Evolutionary conservation across 2,113 vertebrate genomes (phyloP).

Genomic region (Pipra filicauda): DNA sequence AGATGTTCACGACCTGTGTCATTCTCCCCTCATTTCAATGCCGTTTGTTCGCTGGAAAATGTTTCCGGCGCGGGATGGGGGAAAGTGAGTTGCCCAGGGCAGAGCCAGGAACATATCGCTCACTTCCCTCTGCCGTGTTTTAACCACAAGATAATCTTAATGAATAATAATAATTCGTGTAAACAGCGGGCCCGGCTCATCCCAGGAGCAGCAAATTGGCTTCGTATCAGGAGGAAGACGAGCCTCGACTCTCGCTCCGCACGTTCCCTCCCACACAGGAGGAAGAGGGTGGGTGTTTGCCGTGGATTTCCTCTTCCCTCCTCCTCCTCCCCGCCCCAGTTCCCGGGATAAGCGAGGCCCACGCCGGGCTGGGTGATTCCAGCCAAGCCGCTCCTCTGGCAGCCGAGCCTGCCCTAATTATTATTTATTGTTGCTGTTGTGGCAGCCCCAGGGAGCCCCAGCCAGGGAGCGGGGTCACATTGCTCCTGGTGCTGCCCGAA

Average conservation of each 20-base stretch:
- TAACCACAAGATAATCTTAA: constrained; percentile 53
- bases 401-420: background rate
- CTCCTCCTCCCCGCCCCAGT: background rate
- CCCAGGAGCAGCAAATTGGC: constrained; percentile 1
- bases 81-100: constrained; percentile 36
- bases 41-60: background rate
- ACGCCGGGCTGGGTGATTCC: background rate
- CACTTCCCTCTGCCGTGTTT: background rate
- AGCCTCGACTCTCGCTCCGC: background rate
- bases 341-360: background rate
- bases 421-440: background rate
- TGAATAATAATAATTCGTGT: constrained; percentile 29
- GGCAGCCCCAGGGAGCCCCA: constrained; percentile 1
- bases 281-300: background rate
- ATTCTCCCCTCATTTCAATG: background rate
- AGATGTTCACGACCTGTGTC: background rate
- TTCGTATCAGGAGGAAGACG: background rate
- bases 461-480: background rate
- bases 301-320: constrained; percentile 6
- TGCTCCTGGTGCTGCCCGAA: background rate
- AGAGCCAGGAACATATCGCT: constrained; percentile 46
- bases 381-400: constrained; percentile 33
- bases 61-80: background rate
- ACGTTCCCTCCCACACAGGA: background rate
- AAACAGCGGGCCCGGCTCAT: background rate